Evolutionary conservation across 2,888 invertebrate species (phyloP).

Genomic region (Lepidocyrtinus sp.): DNA sequence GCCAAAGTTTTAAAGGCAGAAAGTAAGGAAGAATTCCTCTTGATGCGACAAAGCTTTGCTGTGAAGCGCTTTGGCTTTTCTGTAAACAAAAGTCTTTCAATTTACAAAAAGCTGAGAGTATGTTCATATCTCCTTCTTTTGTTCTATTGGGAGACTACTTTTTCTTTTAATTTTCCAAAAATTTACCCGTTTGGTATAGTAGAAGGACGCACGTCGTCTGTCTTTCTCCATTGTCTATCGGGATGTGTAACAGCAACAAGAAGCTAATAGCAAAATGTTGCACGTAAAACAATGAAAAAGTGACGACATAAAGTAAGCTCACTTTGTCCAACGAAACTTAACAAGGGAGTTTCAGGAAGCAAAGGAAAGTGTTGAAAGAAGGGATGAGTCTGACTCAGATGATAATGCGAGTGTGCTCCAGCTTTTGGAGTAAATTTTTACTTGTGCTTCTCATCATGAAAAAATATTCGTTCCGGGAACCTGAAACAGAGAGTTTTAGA

Average conservation of each 20-base stretch:
- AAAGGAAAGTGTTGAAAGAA: neutral
- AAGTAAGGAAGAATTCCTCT: slow-evolving; percentile 8
- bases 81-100: slow-evolving; percentile 11
- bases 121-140: slow-evolving; percentile 2
- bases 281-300: slow-evolving; percentile 20
- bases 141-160: neutral
- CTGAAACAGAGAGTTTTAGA: neutral
- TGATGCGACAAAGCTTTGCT: slow-evolving; percentile 5
- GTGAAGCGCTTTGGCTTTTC: slow-evolving; percentile 3
- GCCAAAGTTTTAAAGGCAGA: slow-evolving; percentile 2
- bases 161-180: slow-evolving; percentile 16
- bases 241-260: slow-evolving; percentile 2
- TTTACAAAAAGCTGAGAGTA: neutral
- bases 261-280: slow-evolving; percentile 19
- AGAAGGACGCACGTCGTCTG: neutral
- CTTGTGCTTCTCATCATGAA: slow-evolving; percentile 11
- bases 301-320: neutral
- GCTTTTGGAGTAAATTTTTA: neutral
- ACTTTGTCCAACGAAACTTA: neutral
- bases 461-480: neutral
- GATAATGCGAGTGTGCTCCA: neutral
- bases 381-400: neutral
- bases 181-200: neutral
- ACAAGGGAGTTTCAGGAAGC: neutral
- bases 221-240: slow-evolving; percentile 9